Conservation (phyloP, 2,888 invertebrate genomes). For the Heliconius hortense region DNA sequence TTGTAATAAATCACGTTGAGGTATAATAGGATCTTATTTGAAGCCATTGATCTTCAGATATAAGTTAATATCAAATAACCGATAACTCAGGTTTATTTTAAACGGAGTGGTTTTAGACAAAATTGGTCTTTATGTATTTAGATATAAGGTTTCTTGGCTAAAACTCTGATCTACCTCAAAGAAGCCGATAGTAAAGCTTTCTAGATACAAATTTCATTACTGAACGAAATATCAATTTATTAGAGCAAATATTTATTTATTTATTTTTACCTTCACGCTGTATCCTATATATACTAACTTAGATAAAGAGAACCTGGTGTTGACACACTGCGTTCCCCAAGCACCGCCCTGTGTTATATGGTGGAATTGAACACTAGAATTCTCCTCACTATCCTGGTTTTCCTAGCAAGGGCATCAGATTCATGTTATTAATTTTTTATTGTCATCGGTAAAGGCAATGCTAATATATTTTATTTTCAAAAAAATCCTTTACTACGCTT, state of each 20-base stretch:
- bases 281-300: not conserved
- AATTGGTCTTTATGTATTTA: not conserved
- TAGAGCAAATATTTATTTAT: not conserved
- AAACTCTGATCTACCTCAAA: constrained; percentile 5
- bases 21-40: constrained; percentile 16
- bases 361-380: not conserved
- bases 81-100: constrained; percentile 20
- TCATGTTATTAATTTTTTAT: no score
- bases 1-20: constrained; percentile 17
- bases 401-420: no score
- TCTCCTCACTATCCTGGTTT: no score
- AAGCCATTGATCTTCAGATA: constrained; percentile 20
- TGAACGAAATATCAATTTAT: constrained; percentile 2
- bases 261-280: not conserved
- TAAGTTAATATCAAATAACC: constrained; percentile 22
- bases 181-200: not conserved
- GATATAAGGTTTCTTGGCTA: not conserved
- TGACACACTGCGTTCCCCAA: not conserved
- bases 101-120: not conserved
- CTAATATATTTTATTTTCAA: no score
- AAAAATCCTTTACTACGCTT: no score
- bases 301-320: not conserved
- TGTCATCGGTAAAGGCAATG: no score
- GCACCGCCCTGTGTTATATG: no score
- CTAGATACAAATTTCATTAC: constrained; percentile 6